Evolutionary conservation across 2,888 invertebrate genomes (phyloP).

Genomic region (Gymnoscelis rufifasciata): DNA sequence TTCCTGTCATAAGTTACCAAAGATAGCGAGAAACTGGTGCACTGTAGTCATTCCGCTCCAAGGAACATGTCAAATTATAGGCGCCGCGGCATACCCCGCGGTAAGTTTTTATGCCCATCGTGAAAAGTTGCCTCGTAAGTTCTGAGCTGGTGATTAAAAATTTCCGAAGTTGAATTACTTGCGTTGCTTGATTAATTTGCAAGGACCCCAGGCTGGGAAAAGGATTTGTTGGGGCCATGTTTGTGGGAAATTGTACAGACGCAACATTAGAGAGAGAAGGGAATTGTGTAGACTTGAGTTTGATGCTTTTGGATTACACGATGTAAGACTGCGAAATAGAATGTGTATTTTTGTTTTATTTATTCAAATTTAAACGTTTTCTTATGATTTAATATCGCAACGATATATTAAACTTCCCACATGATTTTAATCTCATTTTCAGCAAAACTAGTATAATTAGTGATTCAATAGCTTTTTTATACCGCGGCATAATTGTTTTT

Average conservation of each 20-base stretch:
- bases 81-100: constrained; percentile 2
- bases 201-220: neutral
- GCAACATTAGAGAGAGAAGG: too few species aligned
- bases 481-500: too few species aligned
- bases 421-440: too few species aligned
- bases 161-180: constrained; percentile 4
- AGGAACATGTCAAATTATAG: constrained; percentile 9
- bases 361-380: too few species aligned
- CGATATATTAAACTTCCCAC: too few species aligned
- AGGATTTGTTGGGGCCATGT: neutral
- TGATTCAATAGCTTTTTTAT: too few species aligned
- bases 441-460: too few species aligned
- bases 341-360: too few species aligned
- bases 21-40: neutral
- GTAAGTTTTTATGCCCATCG: constrained; percentile 15
- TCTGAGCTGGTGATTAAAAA: constrained; percentile 10
- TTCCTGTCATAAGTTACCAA: neutral
- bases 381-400: too few species aligned
- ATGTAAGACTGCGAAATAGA: too few species aligned
- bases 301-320: too few species aligned
- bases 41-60: neutral
- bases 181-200: constrained; percentile 2
- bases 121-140: constrained; percentile 14
- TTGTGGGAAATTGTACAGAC: neutral
- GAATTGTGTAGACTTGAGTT: too few species aligned